Evolutionary conservation across 1,140 invertebrate genomes (phyloP), one percentile per base, ranked within the genome.

Genomic region (Philopotamus ludificatus): DNA sequence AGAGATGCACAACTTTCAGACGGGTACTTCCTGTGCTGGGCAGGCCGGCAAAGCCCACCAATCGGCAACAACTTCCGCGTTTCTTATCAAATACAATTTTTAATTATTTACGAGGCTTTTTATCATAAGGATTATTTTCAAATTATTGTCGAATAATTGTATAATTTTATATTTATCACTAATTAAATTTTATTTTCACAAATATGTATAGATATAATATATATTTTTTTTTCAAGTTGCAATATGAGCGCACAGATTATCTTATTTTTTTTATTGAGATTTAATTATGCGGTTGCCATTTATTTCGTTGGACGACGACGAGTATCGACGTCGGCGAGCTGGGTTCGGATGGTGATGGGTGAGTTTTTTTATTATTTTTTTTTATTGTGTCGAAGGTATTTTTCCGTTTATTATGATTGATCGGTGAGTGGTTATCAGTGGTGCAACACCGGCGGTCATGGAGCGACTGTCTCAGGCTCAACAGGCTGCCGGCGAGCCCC

Each of bases 401-500:
- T n/a, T n/a, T n/a, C n/a, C n/a, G n/a, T n/a, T n/a, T n/a, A n/a
- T n/a, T n/a, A n/a, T n/a, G n/a, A n/a, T 26, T 18, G 7, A 15
- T 34, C 28, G 28, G 28, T 4, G 4, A 34, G 28, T 4, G 25
- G 57, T 15, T 74, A 74, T 74, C 73, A 70, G 68, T 66, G 60
- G 68, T 49, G 51, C 55, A 42, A 44, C 65, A 70, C 62, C 54
- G 68, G 53, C 66, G 65, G 54, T 59, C 68, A 61, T 41, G 12
- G 47, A 54, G 57, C 62, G 65, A 68, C 70, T 70, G 68, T 66
- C 62, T 44, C 49, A 26, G 12, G 57, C 77, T 77, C 78, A 80
- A 81, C 79, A 81, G 79, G 78, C 77, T 74, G 75, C 64, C 65
- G 59, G 51, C 74, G 75, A 74, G 78, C 76, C 73, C 77, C 69